Base-by-base conservation (phyloP, 2,113 vertebrate species). In the Cettia cetti region DNA sequence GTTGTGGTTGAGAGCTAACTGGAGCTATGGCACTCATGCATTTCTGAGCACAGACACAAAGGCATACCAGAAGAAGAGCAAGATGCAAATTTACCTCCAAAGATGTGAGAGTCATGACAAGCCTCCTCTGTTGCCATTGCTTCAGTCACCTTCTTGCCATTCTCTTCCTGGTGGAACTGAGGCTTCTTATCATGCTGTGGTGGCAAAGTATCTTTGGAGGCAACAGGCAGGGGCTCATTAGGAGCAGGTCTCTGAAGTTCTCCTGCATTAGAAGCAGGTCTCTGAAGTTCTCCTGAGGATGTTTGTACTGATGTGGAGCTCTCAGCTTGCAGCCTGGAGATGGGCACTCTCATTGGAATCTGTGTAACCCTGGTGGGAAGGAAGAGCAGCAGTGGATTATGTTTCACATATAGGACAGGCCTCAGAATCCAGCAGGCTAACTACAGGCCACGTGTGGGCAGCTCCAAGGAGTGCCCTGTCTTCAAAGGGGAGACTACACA, bases 331-430 rank as follows among this genome's bases (percentile, higher is more conserved):
- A 35, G 50, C 45, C 89, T 82, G 35, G 91, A 91, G 63, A 96
- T 5, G 3, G 92, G 96, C 70, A 97, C 95, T 35, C 96, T 96
- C 95, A 98, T 69, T 1, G 94, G 94, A 28, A 95, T 53, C 23
- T 75, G 75, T 57, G 66, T 40, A 63, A 61, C 33, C 57, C 97
- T 98, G 75, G 37, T 60, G 47, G 72, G 90, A 89, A 87, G 24
- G 13, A 86, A 11, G 8, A 74, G 71, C 8, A 60, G 44, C 44
- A 83, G 53, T 19, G 7, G 40, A 60, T 28, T 12, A 42, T 2
- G 13, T 86, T 70, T 20, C 39, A 53, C 24, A 49, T 6, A 22
- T 4, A 27, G 5, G 6, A 72, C 17, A 70, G 37, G 40, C 20
- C 10, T 14, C 64, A 72, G 44, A 82, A 91, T 59, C 56, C 56